phyloP scores from a whole-genome alignment of 2,797 vertebrate species.

The Holocentrus rufus region DNA sequence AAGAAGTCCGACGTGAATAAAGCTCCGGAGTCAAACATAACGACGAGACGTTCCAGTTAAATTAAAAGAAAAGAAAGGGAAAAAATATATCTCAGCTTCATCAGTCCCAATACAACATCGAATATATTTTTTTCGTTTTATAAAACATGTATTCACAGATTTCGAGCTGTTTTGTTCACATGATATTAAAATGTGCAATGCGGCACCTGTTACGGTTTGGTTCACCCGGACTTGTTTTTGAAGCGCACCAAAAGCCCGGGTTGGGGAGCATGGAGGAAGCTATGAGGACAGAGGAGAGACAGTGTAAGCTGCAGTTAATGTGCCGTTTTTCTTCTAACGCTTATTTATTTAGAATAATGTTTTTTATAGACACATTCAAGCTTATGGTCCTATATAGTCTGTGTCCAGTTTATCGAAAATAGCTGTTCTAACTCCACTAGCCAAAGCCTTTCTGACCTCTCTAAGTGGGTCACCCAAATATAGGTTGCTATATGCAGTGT shows the following conservation, averaged over 20 bases:
- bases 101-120: background rate
- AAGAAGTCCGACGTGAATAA: slow-evolving; percentile 37
- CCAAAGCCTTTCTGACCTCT: background rate
- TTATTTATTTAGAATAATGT: rapidly evolving
- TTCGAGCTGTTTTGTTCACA: background rate
- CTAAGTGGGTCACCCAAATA: background rate
- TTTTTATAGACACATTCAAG: background rate
- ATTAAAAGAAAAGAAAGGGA: too few species aligned
- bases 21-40: slow-evolving; percentile 61
- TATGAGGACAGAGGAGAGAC: background rate
- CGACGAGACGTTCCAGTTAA: background rate
- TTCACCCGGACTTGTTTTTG: slow-evolving; percentile 78
- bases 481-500: background rate
- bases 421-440: background rate
- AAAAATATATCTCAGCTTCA: background rate
- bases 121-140: background rate
- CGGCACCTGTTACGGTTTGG: background rate
- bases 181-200: background rate
- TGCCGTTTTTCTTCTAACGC: background rate
- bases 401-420: background rate
- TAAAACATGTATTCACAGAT: background rate
- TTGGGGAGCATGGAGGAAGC: slow-evolving; percentile 55
- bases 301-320: slow-evolving; percentile 7
- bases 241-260: slow-evolving; percentile 66
- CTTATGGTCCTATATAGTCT: rapidly evolving